These are phyloP conservation scores for Adelges cooleyi DNA, from an alignment of 1,140 invertebrate genomes.

Conservation along the genomic window DNA sequence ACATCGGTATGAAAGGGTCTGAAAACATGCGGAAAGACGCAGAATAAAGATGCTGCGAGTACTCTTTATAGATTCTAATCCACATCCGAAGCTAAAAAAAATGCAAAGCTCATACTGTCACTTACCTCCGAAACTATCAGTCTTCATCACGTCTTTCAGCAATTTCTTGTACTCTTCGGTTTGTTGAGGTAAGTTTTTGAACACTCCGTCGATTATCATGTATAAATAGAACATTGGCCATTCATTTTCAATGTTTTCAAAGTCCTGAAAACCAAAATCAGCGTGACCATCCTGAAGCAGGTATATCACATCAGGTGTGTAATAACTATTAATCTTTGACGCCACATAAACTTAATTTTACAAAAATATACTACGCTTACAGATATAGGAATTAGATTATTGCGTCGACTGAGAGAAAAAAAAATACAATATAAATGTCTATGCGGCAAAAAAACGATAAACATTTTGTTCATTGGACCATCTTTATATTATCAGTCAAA, in stretches of 20 bases:
- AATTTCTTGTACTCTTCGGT: constrained; percentile 82
- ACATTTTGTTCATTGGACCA: too few species aligned
- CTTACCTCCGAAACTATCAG: constrained; percentile 65
- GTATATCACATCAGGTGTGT: background rate
- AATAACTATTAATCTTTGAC: constrained; percentile 9
- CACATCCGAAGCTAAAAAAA: background rate
- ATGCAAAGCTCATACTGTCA: background rate
- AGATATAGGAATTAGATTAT: too few species aligned
- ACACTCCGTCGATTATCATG: constrained; percentile 93
- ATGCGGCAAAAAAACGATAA: too few species aligned
- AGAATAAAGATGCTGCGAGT: too few species aligned
- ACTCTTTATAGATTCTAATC: background rate
- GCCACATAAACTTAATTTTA: too few species aligned
- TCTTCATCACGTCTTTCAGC: constrained; percentile 60
- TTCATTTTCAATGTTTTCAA: constrained; percentile 93
- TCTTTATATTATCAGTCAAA: too few species aligned
- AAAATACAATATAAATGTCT: too few species aligned
- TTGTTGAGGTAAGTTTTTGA: constrained; percentile 77
- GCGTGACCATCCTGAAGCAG: background rate
- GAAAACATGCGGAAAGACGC: constrained; percentile 28
- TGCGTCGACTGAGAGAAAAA: too few species aligned
- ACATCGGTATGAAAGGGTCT: constrained; percentile 77
- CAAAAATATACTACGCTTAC: too few species aligned
- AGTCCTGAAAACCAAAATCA: constrained; percentile 51
- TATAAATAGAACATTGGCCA: constrained; percentile 95